Evolutionary conservation across 2,888 invertebrate genomes (phyloP).

Genomic region (Sphinx pinastri): DNA sequence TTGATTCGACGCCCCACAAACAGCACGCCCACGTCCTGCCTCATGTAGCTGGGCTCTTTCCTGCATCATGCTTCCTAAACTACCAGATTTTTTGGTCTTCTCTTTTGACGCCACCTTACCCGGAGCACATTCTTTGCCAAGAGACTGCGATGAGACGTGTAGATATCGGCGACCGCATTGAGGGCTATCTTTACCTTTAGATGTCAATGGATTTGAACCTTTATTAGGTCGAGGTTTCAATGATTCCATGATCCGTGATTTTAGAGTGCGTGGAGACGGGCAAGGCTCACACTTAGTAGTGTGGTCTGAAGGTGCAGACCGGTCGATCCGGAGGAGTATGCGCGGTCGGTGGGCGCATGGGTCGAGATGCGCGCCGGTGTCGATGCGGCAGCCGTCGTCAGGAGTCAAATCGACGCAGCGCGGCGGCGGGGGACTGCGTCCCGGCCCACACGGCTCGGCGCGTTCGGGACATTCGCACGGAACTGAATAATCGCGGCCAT

Average conservation of each 20-base stretch:
- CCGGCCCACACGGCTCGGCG: conserved; percentile 38
- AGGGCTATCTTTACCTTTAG: conserved; percentile 6
- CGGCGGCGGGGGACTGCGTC: conserved; percentile 45
- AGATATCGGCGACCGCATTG: neutral
- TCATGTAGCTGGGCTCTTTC: conserved; percentile 40
- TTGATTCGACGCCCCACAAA: conserved; percentile 16
- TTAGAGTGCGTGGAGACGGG: conserved; percentile 18
- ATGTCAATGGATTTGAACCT: neutral
- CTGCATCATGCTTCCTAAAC: conserved; percentile 26
- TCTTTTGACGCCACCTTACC: neutral
- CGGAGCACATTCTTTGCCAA: too few relatives aligned
- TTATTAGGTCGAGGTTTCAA: neutral
- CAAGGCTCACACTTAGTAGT: conserved; percentile 23
- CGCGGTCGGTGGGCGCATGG: conserved; percentile 61
- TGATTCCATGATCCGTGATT: conserved; percentile 7
- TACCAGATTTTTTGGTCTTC: neutral
- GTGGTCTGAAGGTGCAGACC: conserved; percentile 34
- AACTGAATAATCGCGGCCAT: conserved; percentile 47
- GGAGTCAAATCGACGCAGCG: conserved; percentile 43
- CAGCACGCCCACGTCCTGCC: conserved; percentile 51
- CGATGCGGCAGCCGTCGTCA: conserved; percentile 47
- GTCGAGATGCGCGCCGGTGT: conserved; percentile 39
- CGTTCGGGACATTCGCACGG: conserved; percentile 29
- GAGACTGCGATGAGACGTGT: neutral
- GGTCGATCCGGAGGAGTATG: conserved; percentile 53